Base-by-base conservation (phyloP, 1,140 invertebrate genomes). In the Asbolus verrucosus region DNA sequence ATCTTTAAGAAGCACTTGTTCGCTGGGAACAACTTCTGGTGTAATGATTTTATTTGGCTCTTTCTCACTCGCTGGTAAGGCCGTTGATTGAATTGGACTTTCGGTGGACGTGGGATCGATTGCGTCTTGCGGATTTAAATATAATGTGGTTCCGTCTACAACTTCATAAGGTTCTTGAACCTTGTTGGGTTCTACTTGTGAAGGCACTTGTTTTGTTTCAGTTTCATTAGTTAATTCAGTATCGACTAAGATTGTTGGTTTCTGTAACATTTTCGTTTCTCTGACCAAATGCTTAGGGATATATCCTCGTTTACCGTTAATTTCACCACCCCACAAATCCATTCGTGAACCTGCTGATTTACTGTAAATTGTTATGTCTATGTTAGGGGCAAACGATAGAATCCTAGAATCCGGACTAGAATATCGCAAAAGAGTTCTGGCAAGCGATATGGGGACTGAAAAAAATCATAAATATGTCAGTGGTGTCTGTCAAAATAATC, bases 321-420 rank as follows among this genome's bases (percentile, higher is more conserved):
- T 87, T 81, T 88, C 86, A 15, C 88, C 89, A 73, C 88, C 91
- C 91, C 92, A 93, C 63, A 92, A 80, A 70, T 89, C 87, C 4
- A 74, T 77, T 72, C 89, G 85, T 1, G 74, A 83, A 15, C 90
- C 91, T 77, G 89, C 89, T 70, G 87, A 86, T 82, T 93, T 93
- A 79, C 91, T 92, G 67, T 83, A 88, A 68, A 94, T 84, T 61
- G 79, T 84, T 0, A 91, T 87, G 1, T 88, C 82, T n/a, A 81
- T 75, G 78, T 90, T 89, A 8, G 76, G 76, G 21, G 81, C 81
- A 80, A 92, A 93, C 18, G 89, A 86, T 21, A 94, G 80, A 61
- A 90, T 82, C 14, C 86, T 83, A 14, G 82, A 77, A 62, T 88
- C 87, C 13, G 81, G 84, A 67, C 86, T 84, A 27, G 62, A 71